These are phyloP conservation scores for Tetheella fluctuosa DNA, from an alignment of 2,888 invertebrate genomes.

Conservation along the genomic window DNA sequence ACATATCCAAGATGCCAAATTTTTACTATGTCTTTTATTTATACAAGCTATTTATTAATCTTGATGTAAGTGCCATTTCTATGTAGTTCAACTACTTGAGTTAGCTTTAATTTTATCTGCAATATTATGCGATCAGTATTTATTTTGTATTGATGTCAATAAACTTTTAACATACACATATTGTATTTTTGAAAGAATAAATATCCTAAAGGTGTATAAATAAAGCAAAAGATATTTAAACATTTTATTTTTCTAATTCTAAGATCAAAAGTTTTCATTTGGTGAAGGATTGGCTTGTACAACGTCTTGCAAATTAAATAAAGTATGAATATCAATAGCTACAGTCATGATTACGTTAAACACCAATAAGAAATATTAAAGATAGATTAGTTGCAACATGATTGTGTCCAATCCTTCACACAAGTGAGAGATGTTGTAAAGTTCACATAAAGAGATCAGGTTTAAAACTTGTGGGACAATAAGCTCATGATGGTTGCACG, in stretches of 20 bases:
- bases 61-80: conserved; percentile 70
- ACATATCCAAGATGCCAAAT: conserved; percentile 79
- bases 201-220: background rate
- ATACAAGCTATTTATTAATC: conserved; percentile 51
- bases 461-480: conserved; percentile 64
- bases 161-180: background rate
- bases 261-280: conserved; percentile 63
- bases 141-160: conserved; percentile 38
- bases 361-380: conserved; percentile 15
- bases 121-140: conserved; percentile 49
- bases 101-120: conserved; percentile 50
- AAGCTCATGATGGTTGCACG: conserved; percentile 60
- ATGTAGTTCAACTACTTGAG: conserved; percentile 65
- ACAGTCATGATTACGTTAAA: conserved; percentile 32
- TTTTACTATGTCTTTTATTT: conserved; percentile 47
- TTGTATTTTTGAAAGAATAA: too few species aligned
- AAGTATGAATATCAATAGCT: conserved; percentile 23
- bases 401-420: conserved; percentile 66
- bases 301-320: conserved; percentile 35
- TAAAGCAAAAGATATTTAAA: conserved; percentile 62
- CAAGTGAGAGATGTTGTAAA: conserved; percentile 67
- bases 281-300: conserved; percentile 64
- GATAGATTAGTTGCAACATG: conserved; percentile 23
- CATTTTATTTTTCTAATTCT: conserved; percentile 77
- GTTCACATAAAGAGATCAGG: conserved; percentile 79